Percentiles rank a stretch among this genome's conserved stretches.
phyloP scores from a whole-genome alignment of 2,797 vertebrate genomes.

The Lycodopsis pacificus region DNA sequence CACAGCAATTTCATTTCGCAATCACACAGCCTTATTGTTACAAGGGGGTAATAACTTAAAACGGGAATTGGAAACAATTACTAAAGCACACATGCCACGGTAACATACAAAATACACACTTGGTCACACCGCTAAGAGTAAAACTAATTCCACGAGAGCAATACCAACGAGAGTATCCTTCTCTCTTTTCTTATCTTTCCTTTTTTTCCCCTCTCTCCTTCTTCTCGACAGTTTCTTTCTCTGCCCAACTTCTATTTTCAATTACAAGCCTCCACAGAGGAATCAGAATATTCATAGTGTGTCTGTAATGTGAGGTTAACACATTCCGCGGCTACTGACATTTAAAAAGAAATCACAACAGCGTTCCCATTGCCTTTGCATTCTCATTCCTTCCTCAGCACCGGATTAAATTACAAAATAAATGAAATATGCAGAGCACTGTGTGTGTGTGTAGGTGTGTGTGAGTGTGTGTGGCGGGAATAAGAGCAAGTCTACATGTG shows the following conservation, averaged over 20 bases:
- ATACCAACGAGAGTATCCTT: constrained; percentile 53
- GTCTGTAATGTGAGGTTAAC: constrained; percentile 80
- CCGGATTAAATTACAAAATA: constrained; percentile 96
- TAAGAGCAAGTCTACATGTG: constrained; percentile 41
- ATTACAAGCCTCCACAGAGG: constrained; percentile 70
- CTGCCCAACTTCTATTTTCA: constrained; percentile 70
- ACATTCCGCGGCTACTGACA: constrained; percentile 83
- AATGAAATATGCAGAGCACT: constrained; percentile 91
- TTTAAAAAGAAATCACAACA: constrained; percentile 92
- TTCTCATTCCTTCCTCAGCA: constrained; percentile 82
- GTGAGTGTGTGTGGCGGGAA: constrained; percentile 22
- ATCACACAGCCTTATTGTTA: constrained; percentile 79
- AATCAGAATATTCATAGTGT: constrained; percentile 77
- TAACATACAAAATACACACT: constrained; percentile 59
- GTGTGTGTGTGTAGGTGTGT: constrained; percentile 28
- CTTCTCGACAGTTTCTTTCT: constrained; percentile 27
- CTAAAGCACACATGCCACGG: constrained; percentile 74
- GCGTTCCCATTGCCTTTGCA: constrained; percentile 76
- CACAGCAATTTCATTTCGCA: constrained; percentile 78
- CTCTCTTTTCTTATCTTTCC: constrained; percentile 36
- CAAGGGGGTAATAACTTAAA: constrained; percentile 80
- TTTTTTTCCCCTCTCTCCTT: constrained; percentile 38
- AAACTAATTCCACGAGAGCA: constrained; percentile 65
- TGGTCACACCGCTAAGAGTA: constrained; percentile 52
- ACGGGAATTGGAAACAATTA: constrained; percentile 81